phyloP scores from a whole-genome alignment of 2,888 invertebrate genomes.

The Allacma fusca region DNA sequence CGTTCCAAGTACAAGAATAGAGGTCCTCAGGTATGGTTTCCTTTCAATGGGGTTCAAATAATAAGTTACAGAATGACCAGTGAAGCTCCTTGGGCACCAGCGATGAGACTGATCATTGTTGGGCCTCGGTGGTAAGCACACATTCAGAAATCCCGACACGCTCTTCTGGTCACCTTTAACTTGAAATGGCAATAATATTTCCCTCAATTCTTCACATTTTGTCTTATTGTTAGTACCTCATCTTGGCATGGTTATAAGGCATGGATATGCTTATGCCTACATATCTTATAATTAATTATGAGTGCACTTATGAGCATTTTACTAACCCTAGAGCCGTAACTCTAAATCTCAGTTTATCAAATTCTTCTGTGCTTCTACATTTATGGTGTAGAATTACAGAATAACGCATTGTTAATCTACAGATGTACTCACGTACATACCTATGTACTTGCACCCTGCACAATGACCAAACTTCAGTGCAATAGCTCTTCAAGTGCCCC shows the following conservation, averaged over 20 bases:
- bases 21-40: background rate
- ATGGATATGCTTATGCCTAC: background rate
- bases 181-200: constrained; percentile 44
- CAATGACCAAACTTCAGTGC: no score
- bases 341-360: no score
- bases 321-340: no score
- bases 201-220: constrained; percentile 31
- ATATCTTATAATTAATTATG: background rate
- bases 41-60: background rate
- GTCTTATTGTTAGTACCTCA: constrained; percentile 34
- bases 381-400: no score
- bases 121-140: constrained; percentile 1
- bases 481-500: no score
- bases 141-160: constrained; percentile 47
- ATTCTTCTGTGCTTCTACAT: no score
- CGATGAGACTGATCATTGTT: constrained; percentile 42
- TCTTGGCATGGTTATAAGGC: background rate
- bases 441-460: no score
- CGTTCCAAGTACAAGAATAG: background rate
- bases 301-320: no score
- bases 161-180: constrained; percentile 52
- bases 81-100: constrained; percentile 44
- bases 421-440: no score
- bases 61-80: constrained; percentile 25
- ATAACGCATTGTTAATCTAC: no score